A percentile compares a stretch with the other conserved stretches of the same genome.
Evolutionary conservation across 2,888 invertebrate species (phyloP).

Genomic region (Stenodera caucasica): DNA sequence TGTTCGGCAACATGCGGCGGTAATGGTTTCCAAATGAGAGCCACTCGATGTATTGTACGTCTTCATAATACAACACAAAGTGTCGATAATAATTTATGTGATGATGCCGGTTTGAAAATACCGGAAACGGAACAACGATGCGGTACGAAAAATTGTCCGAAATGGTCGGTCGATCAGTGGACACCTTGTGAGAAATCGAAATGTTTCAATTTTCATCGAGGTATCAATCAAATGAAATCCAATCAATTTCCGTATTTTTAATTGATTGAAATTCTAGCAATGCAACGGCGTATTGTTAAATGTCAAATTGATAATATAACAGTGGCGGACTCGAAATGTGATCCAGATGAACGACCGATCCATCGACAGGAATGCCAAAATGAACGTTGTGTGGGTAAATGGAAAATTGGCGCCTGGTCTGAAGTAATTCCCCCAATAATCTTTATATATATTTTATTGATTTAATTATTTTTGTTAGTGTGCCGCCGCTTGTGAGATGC

Average conservation of each 20-base stretch:
- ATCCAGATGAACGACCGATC: constrained; percentile 71
- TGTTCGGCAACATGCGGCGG: constrained; percentile 85
- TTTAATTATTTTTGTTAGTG: constrained; percentile 62
- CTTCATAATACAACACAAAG: constrained; percentile 61
- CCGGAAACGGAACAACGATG: constrained; percentile 68
- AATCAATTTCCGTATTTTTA: too few relatives aligned
- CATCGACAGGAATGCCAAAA: constrained; percentile 79
- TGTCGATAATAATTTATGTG: constrained; percentile 68
- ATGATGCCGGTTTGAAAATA: constrained; percentile 68
- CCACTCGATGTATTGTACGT: constrained; percentile 71
- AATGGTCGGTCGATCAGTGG: constrained; percentile 74
- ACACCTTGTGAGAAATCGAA: constrained; percentile 70
- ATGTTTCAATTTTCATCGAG: constrained; percentile 75
- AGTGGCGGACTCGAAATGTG: constrained; percentile 63
- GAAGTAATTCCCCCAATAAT: constrained; percentile 65
- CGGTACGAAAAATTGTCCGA: constrained; percentile 71
- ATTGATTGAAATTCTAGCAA: constrained; percentile 57
- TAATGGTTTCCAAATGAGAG: constrained; percentile 71
- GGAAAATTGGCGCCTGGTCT: constrained; percentile 92
- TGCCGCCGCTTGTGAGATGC: constrained; percentile 77
- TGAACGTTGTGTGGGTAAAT: constrained; percentile 83
- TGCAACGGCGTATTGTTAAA: constrained; percentile 71
- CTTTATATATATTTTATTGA: constrained; percentile 4
- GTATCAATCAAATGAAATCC: constrained; percentile 54
- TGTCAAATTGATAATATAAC: constrained; percentile 59